Conservation (phyloP, 2,797 vertebrate species). For the Gymnoscopelus microlampas region DNA sequence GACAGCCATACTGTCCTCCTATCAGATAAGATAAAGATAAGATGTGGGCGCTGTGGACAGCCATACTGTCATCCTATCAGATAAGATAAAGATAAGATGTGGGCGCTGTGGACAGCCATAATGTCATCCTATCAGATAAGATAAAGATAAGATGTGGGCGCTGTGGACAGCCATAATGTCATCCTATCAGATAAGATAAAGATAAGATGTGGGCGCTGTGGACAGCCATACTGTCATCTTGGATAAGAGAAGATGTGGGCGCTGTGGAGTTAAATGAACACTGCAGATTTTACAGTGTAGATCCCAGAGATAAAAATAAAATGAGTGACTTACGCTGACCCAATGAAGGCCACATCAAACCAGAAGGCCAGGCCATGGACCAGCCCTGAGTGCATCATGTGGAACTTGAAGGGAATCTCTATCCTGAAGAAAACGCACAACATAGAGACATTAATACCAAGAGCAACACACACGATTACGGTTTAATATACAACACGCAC, state of each 20-base stretch:
- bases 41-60: no score
- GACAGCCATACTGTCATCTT: no score
- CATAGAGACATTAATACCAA: not conserved
- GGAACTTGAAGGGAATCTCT: constrained; percentile 99
- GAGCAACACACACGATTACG: not conserved
- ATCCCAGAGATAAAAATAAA: no score
- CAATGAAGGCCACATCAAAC: constrained; percentile 97
- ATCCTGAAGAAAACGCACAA: constrained; percentile 80
- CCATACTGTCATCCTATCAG: no score
- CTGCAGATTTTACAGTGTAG: not conserved
- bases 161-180: no score
- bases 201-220: no score
- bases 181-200: no score
- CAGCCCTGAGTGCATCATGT: constrained; percentile 96
- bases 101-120: constrained; percentile 95
- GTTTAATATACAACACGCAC: not conserved
- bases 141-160: not conserved
- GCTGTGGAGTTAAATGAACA: not conserved
- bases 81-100: constrained; percentile 58
- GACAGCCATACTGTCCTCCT: no score
- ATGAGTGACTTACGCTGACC: constrained; percentile 86
- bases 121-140: constrained; percentile 84
- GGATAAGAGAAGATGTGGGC: no score
- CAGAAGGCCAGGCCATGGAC: constrained; percentile 96
- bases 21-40: no score